phyloP scores from a whole-genome alignment of 2,113 vertebrate species.

The Podilymbus podiceps region DNA sequence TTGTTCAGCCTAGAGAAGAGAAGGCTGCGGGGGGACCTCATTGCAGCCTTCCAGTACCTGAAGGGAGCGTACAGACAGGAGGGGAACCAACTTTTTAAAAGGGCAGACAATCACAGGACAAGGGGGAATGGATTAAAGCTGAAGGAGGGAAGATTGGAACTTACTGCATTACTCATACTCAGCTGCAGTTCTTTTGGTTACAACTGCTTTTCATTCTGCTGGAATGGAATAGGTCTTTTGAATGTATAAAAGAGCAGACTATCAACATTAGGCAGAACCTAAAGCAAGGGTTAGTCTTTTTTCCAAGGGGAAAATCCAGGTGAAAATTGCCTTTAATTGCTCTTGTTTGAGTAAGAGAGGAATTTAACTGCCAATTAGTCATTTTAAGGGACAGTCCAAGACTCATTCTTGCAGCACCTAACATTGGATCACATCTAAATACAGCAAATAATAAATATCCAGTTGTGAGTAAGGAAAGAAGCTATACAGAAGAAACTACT shows the following conservation, averaged over 20 bases:
- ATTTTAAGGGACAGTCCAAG: background rate
- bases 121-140: no score
- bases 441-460: background rate
- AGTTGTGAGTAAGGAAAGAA: background rate
- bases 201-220: background rate
- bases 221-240: background rate
- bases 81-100: no score
- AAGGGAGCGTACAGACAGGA: no score
- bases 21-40: no score
- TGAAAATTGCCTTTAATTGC: background rate
- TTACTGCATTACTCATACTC: background rate
- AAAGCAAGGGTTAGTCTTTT: background rate
- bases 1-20: no score
- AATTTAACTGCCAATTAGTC: background rate
- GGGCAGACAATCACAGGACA: no score
- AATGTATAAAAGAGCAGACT: background rate
- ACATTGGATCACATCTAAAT: background rate
- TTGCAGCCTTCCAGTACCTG: no score
- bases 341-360: background rate
- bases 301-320: background rate
- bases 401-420: background rate
- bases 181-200: background rate
- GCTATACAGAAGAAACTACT: background rate
- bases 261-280: background rate
- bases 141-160: no score